Conservation (phyloP, 2,797 vertebrate species). For the Hybognathus amarus region DNA sequence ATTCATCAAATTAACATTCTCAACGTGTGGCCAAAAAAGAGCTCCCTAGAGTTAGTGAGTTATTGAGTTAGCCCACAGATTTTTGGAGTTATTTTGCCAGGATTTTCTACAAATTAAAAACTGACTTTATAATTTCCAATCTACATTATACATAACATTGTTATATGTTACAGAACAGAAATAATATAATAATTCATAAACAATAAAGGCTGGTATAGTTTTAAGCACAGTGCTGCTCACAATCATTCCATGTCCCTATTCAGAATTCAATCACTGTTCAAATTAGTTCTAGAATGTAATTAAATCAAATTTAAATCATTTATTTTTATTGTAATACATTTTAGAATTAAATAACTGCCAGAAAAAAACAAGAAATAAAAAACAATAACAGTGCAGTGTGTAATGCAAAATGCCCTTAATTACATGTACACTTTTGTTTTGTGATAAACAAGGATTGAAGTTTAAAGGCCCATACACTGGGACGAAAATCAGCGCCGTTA, state of each 20-base stretch:
- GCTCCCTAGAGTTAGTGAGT: slow-evolving; percentile 49
- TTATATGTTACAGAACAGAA: neutral
- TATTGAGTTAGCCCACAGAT: slow-evolving; percentile 36
- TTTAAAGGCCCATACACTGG: no score
- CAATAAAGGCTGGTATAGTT: neutral
- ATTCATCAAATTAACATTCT: slow-evolving; percentile 76
- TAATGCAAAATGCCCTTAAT: neutral
- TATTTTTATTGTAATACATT: neutral
- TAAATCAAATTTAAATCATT: neutral
- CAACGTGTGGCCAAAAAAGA: slow-evolving; percentile 62
- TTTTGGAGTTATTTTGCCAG: slow-evolving; percentile 1
- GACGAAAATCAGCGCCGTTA: no score
- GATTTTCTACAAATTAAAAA: neutral
- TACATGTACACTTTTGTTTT: neutral
- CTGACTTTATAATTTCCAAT: neutral
- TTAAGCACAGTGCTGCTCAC: neutral
- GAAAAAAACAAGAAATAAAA: no score
- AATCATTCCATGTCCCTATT: neutral
- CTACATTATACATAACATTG: neutral
- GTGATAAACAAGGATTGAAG: neutral
- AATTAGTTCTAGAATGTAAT: neutral
- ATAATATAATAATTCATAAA: slow-evolving; percentile 10
- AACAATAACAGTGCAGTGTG: neutral
- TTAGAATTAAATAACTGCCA: neutral
- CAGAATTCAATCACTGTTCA: neutral